Percentiles rank a stretch among this genome's conserved stretches.
Conservation (phyloP, 2,888 invertebrate genomes). For the Athrips mouffetella region DNA sequence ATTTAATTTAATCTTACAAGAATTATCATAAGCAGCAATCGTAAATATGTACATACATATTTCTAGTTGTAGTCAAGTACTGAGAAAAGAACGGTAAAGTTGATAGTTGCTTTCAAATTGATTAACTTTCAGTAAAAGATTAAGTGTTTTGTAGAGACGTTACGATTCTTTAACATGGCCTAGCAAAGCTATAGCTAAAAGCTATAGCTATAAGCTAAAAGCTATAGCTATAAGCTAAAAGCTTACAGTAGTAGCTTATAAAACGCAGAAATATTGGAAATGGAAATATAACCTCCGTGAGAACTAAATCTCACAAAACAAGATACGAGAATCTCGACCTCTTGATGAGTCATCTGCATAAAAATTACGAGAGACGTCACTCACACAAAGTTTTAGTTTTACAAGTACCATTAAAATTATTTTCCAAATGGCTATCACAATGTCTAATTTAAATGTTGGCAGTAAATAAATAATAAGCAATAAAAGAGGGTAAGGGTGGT, state of each 20-base stretch:
- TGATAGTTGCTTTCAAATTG: too few relatives aligned
- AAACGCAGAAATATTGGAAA: neutral
- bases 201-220: neutral
- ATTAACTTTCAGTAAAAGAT: too few relatives aligned
- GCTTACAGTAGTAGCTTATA: neutral
- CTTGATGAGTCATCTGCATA: constrained; percentile 7
- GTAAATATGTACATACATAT: neutral
- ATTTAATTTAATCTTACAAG: constrained; percentile 4
- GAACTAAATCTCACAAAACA: neutral
- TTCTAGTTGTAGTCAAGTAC: too few relatives aligned
- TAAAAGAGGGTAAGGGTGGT: constrained; percentile 34
- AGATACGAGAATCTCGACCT: constrained; percentile 1
- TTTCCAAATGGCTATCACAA: constrained; percentile 8
- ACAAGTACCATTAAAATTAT: constrained; percentile 6
- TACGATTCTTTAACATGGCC: too few relatives aligned
- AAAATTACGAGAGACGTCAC: neutral
- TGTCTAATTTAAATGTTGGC: constrained; percentile 13
- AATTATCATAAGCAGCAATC: neutral
- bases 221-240: neutral
- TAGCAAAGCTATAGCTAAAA: neutral
- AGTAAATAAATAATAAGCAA: constrained; percentile 32
- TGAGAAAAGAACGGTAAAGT: too few relatives aligned
- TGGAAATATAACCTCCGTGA: constrained; percentile 7
- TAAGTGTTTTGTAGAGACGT: too few relatives aligned
- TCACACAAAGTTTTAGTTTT: constrained; percentile 1